Evolutionary conservation across 2,888 invertebrate genomes (phyloP), one percentile per base, ranked within the genome.

Genomic region (Magallana nippona): DNA sequence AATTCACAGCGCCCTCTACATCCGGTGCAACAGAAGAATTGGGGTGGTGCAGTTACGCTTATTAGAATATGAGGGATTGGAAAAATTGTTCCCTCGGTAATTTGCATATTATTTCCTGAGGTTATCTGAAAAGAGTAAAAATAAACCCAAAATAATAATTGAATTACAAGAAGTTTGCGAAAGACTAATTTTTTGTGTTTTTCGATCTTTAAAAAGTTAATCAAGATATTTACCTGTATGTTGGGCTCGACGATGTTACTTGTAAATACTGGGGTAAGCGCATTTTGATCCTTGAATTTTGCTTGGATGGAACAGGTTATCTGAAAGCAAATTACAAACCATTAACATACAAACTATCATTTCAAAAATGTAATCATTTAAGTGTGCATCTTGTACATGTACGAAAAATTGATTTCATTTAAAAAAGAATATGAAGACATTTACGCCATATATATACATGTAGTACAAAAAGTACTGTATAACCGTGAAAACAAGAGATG

Each of bases 1-100:
- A 92, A 88, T 58, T 88, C 85, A 78, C 91, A 92, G 44, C 87
- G 81, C 1, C 90, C 90, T 82, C 88, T 89, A 83, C 91, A 89
- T n/a, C 88, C 87, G 10, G 81, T 58, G 80, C 88, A 89, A 63
- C 91, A 91, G 78, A 89, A 89, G 57, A 91, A 84, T 10, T 88
- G 88, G 11, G 92, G 91, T 17, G 91, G 91, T 8, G 88, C 89
- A 8, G 87, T 90, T 11, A 90, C 85, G 10, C 86, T 87, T 1
- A 91, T 82, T 15, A 88, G 85, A 11, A 92, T 84, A n/a, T 71
- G 79, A 22, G 88, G 85, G 3, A 79, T 79, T 19, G 88, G 85
- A 2, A 79, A 79, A 2, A 83, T 77, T n/a, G 86, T 82, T n/a
- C 91, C 92, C 78, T 92, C 92, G 10, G 86, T 85, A 8, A 92